phyloP scores from a whole-genome alignment of 1,140 invertebrate species.

The Diachasmimorpha longicaudata region DNA sequence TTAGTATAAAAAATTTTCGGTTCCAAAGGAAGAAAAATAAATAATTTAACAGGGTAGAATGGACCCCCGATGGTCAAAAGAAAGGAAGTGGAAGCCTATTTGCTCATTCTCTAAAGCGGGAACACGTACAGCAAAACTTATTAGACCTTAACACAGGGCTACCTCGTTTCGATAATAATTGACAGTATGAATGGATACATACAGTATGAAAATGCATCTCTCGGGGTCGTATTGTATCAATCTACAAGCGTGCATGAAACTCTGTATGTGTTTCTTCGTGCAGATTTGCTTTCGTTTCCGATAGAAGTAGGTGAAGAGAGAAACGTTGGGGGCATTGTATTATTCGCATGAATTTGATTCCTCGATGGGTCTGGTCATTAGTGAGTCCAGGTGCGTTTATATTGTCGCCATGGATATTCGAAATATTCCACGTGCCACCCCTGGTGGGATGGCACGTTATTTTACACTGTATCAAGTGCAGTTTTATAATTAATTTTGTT shows the following conservation, averaged over 20 bases:
- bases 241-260: not conserved
- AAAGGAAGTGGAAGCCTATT: constrained; percentile 22
- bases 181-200: constrained; percentile 43
- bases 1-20: not conserved
- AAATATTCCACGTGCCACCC: not conserved
- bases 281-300: not conserved
- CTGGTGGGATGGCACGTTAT: constrained; percentile 33
- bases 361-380: constrained; percentile 47
- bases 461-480: constrained; percentile 19
- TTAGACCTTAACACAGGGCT: not conserved
- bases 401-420: not conserved
- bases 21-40: not conserved
- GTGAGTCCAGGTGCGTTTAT: constrained; percentile 37
- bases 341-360: constrained; percentile 45
- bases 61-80: not conserved
- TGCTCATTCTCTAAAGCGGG: constrained; percentile 1
- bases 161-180: constrained; percentile 45
- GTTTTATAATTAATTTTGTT: not conserved
- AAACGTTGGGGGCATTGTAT: not conserved
- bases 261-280: not conserved
- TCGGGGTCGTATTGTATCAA: not conserved
- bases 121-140: not conserved
- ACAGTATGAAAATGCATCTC: constrained; percentile 30
- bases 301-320: not conserved
- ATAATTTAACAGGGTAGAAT: not conserved